phyloP scores from a whole-genome alignment of 2,113 vertebrate genomes.

The Struthidea cinerea region DNA sequence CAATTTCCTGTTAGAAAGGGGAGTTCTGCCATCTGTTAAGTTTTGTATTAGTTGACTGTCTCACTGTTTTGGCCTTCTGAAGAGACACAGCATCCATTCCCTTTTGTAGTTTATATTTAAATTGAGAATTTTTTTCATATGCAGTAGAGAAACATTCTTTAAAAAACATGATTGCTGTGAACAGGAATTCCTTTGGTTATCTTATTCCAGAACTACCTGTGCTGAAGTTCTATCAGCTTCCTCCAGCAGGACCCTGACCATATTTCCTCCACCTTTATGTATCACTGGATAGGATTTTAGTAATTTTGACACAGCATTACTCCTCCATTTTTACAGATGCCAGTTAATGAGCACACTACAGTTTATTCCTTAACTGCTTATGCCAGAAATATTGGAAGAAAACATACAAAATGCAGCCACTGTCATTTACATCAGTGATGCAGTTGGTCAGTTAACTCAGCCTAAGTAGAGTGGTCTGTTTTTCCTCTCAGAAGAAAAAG shows the following conservation, averaged over 20 bases:
- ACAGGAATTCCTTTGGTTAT: background rate
- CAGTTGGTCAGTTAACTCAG: background rate
- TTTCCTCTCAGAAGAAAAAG: background rate
- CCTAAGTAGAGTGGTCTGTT: background rate
- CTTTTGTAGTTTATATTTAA: background rate
- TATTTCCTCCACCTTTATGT: background rate
- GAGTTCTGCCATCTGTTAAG: background rate
- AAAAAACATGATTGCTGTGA: background rate
- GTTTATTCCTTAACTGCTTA: background rate
- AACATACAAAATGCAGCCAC: background rate
- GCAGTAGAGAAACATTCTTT: background rate
- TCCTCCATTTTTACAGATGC: background rate
- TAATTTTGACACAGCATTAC: background rate
- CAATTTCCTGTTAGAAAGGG: background rate
- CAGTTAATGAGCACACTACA: background rate
- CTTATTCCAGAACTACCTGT: background rate
- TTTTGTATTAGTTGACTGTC: background rate
- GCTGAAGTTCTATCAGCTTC: background rate
- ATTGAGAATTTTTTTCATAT: background rate
- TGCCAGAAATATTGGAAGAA: background rate
- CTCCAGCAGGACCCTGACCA: background rate
- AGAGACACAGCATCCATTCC: background rate
- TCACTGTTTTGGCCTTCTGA: background rate
- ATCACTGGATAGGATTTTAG: background rate
- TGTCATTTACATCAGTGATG: background rate